Conservation (phyloP, 2,888 invertebrate species). For the Ormia ochracea region DNA sequence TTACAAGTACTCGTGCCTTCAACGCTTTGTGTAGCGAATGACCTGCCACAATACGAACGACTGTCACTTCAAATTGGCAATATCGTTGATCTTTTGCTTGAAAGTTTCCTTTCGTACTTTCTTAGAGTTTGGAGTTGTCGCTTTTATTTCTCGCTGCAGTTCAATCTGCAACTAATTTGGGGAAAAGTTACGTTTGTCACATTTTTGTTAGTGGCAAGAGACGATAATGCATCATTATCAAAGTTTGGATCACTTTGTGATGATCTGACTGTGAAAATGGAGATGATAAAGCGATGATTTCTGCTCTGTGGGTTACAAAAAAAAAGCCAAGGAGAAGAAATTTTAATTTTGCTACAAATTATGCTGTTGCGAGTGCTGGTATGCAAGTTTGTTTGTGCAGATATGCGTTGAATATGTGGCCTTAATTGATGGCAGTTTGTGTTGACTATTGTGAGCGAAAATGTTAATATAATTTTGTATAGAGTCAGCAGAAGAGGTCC, state of each 20-base stretch:
- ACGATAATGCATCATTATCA: constrained; percentile 48
- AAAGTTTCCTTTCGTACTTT: constrained; percentile 32
- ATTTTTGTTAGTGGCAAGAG: constrained; percentile 45
- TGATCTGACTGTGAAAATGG: constrained; percentile 49
- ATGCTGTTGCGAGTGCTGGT: no score
- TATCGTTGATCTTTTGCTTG: constrained; percentile 52
- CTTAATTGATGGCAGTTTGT: no score
- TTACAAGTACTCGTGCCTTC: not conserved
- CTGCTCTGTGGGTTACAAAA: constrained; percentile 40
- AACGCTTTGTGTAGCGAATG: constrained; percentile 1
- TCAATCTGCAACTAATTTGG: constrained; percentile 18
- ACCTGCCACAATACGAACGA: constrained; percentile 51
- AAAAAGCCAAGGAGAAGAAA: no score
- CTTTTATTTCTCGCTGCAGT: not conserved
- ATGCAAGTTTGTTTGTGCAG: no score
- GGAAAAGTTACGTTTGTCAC: constrained; percentile 40
- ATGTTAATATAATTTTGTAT: no score
- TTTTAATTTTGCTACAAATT: no score
- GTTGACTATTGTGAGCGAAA: no score
- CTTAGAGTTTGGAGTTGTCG: constrained; percentile 23
- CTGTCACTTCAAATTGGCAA: constrained; percentile 47
- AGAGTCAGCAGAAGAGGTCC: not conserved
- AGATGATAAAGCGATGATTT: constrained; percentile 69
- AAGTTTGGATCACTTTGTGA: constrained; percentile 37
- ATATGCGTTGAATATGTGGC: no score